phyloP scores from a whole-genome alignment of 1,140 invertebrate genomes.

The Eumeta japonica region DNA sequence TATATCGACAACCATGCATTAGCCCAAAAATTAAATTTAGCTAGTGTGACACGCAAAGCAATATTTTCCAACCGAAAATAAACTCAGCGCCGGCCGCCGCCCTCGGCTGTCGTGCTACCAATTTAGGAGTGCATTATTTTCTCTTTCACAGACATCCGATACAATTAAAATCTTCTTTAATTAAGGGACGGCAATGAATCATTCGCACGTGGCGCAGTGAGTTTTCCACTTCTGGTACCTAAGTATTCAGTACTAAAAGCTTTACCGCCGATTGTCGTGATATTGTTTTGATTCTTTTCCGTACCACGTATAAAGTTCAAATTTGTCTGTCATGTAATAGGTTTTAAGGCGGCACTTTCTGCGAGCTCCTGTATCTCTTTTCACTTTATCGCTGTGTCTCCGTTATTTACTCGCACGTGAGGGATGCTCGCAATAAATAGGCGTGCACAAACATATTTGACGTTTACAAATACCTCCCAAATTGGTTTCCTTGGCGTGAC shows the following conservation, averaged over 20 bases:
- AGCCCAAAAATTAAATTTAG: too few species aligned
- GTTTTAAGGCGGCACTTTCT: slow-evolving; percentile 24
- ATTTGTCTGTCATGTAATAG: background rate
- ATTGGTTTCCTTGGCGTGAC: slow-evolving; percentile 46
- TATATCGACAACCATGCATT: too few species aligned
- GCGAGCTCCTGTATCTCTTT: slow-evolving; percentile 43
- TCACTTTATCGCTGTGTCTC: slow-evolving; percentile 50
- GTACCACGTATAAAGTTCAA: background rate
- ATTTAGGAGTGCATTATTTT: slow-evolving; percentile 58
- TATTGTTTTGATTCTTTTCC: too few species aligned
- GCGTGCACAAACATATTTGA: slow-evolving; percentile 52
- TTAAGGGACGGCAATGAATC: slow-evolving; percentile 57
- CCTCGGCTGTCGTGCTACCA: slow-evolving; percentile 22
- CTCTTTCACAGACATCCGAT: slow-evolving; percentile 57
- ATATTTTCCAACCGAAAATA: slow-evolving; percentile 26
- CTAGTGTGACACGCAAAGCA: slow-evolving; percentile 47
- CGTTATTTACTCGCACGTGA: slow-evolving; percentile 53
- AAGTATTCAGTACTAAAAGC: background rate
- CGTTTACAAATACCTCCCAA: slow-evolving; percentile 49
- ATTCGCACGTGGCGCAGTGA: slow-evolving; percentile 59
- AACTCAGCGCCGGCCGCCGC: too few species aligned
- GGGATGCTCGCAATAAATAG: slow-evolving; percentile 52
- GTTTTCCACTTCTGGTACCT: slow-evolving; percentile 55
- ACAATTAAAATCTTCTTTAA: slow-evolving; percentile 61
- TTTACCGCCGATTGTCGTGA: background rate